Evolutionary conservation across 2,797 vertebrate species (phyloP), one percentile per base, ranked within the genome.

Genomic region (Acanthornis magna): DNA sequence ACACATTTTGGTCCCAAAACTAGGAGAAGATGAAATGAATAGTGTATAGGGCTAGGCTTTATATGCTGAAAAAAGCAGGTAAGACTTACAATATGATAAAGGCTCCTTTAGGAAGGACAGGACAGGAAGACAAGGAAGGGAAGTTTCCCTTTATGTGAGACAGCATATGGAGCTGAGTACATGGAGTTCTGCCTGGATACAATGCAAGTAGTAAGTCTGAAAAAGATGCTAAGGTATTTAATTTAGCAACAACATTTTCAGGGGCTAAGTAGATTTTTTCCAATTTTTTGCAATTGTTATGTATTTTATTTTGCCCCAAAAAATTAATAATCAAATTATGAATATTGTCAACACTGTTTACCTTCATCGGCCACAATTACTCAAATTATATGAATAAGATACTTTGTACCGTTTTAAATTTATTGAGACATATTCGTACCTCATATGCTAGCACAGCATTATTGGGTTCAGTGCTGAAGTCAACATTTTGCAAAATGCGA

Each of bases 41-140:
- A 4, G 5, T 40, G 19, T 13, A 2, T 22, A 62, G 19, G 27
- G 3, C 7, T 36, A 58, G 1, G 5, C 15, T 50, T 6, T 14
- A n/a, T 5, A 3, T 20, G 13, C 10, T 89, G 7, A 13, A 54
- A 68, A 72, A 54, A 57, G 21, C 18, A 71, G 7, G 9, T 30
- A 25, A 61, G 13, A 25, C 5, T 51, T 62, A 9, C 4, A 32
- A 32, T 26, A 7, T 17, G 23, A 57, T 42, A 29, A 25, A 71
- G 16, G 12, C 6, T 42, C 12, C 67, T 91, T 25, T 20, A 50
- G 34, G 63, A 58, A 76, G 20, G 13, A 45, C 29, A 47, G 23
- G 19, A 16, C 9, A 10, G 22, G 9, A 76, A 25, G 23, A 42
- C 1, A 3, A 55, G 6, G 15, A 61, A 17, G 5, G 1, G 8